Base-by-base conservation (phyloP, 2,797 vertebrate genomes). In the Scolopax rusticola region DNA sequence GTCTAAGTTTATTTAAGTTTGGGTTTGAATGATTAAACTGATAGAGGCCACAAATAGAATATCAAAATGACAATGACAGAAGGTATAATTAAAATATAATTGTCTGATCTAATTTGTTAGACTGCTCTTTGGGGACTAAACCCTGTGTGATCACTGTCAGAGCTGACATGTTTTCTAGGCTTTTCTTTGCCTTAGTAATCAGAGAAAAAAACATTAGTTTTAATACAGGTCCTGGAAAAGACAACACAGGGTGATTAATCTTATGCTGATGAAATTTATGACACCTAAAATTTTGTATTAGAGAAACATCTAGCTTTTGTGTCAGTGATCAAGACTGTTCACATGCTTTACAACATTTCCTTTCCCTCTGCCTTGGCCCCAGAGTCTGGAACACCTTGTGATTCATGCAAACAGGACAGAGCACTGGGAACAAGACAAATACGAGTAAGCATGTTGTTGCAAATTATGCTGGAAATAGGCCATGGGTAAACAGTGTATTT, bases 291-390 rank as follows among this genome's bases (percentile, higher is more conserved):
- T 30, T 43, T 41, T 76, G 4, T 54, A 1, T 47, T 54, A 64
- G 45, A 61, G 57, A 54, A 93, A 50, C 0, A 0, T 15, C 28
- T 85, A 23, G 25, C 3, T 47, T 50, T 71, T 86, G 45, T 36
- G 38, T 20, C 56, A 40, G 9, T 65, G 84, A 38, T 54, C 50
- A 51, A 23, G 61, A 28, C 63, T 57, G 9, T 54, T 87, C 40
- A 43, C 54, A 33, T 12, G 30, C 47, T 94, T 81, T 60, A 15
- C 18, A 74, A 7, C 63, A 32, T 14, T 64, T 33, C 3, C 41
- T 88, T 94, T 81, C 71, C 43, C 81, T 40, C 74, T 77, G 80
- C 78, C 75, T 94, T 71, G 86, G 68, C 89, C 84, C 81, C 86
- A 28, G 84, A 89, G 64, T 1, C 76, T 88, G 95, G 93, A 54